Conservation (phyloP, 2,888 invertebrate species). For the Chirona hameri region DNA sequence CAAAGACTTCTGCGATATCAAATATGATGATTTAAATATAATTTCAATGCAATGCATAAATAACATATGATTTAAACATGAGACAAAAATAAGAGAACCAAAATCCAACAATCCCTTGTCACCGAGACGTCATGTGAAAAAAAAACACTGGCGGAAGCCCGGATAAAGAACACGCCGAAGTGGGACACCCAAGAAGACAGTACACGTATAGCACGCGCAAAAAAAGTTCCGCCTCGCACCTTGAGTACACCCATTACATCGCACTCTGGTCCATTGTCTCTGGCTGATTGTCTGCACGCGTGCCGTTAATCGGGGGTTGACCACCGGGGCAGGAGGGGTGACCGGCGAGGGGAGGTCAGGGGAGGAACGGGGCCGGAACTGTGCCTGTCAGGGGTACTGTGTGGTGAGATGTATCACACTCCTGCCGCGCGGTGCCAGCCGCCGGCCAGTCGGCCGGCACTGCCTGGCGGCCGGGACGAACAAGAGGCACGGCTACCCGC, state of each 20-base stretch:
- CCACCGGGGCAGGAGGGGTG: neutral
- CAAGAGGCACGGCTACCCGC: too few species aligned
- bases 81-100: too few species aligned
- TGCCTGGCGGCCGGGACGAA: too few species aligned
- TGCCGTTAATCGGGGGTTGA: neutral
- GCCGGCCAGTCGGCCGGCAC: neutral
- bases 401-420: neutral
- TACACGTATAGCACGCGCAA: neutral
- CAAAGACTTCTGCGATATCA: too few species aligned
- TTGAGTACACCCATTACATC: neutral
- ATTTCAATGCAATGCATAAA: too few species aligned
- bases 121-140: too few species aligned
- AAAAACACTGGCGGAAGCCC: too few species aligned
- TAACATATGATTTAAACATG: too few species aligned
- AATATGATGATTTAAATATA: too few species aligned
- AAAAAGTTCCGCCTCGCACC: neutral
- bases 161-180: too few species aligned
- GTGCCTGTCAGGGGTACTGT: neutral
- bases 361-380: neutral
- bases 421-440: neutral
- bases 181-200: too few species aligned
- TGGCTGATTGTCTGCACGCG: neutral
- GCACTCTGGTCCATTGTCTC: neutral
- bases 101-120: too few species aligned
- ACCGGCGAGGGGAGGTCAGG: neutral